phyloP scores from a whole-genome alignment of 1,140 invertebrate species.

The roundworm (Caenorhabditis elegans) region WBcel235 BX284602.5:7101001-7101500 shows the following conservation, averaged over 20 bases:
- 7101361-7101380: not conserved
- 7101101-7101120: not conserved
- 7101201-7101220: no score
- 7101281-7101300: conserved; percentile 18
- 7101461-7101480: not conserved
- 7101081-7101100: not conserved
- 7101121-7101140: not conserved
- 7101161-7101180: not conserved
- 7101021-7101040: conserved; percentile 6
- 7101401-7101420: conserved; percentile 28
- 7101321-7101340: not conserved
- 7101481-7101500: not conserved
- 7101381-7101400: not conserved
- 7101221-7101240: no score
- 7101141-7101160: not conserved
- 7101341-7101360: not conserved
- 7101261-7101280: not conserved
- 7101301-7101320: not conserved
- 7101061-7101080: not conserved
- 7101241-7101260: no score
- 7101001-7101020: conserved; percentile 16
- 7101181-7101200: no score
- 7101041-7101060: not conserved
- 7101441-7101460: not conserved
- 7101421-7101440: not conserved